Conservation (phyloP, 2,797 vertebrate species). For the Nothura maculosa region DNA sequence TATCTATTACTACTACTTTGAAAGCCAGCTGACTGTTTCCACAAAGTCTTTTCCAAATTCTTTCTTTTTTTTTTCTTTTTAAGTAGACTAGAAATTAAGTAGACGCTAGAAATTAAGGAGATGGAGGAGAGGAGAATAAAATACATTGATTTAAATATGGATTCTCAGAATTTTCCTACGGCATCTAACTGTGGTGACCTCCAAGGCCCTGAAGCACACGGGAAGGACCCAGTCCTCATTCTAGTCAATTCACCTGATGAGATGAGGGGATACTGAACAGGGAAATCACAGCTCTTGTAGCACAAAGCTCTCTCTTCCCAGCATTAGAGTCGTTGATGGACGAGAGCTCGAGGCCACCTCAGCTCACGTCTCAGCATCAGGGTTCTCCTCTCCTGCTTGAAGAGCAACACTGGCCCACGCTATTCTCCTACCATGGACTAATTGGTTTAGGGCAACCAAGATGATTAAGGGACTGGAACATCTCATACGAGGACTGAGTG, state of each 20-base stretch:
- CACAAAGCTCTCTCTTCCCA: background rate
- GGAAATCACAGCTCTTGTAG: accelerated
- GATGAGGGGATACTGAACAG: background rate
- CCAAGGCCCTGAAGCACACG: background rate
- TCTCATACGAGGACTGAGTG: too few species aligned
- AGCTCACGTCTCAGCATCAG: background rate
- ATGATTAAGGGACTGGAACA: too few species aligned
- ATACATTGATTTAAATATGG: background rate
- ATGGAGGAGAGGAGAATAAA: background rate
- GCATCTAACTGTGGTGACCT: background rate
- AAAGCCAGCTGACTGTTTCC: background rate
- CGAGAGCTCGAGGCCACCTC: background rate
- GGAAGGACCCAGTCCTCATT: background rate
- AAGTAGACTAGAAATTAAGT: background rate
- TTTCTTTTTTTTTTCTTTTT: background rate
- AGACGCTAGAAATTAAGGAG: background rate
- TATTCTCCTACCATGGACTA: background rate
- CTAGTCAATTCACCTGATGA: background rate
- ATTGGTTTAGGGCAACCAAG: too few species aligned
- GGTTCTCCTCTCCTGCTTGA: background rate
- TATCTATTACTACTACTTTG: background rate
- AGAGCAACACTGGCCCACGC: background rate
- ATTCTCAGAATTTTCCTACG: background rate
- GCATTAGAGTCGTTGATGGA: accelerated
- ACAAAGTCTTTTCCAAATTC: background rate